Conservation (phyloP, 2,113 vertebrate genomes). For the Dipodomys spectabilis region DNA sequence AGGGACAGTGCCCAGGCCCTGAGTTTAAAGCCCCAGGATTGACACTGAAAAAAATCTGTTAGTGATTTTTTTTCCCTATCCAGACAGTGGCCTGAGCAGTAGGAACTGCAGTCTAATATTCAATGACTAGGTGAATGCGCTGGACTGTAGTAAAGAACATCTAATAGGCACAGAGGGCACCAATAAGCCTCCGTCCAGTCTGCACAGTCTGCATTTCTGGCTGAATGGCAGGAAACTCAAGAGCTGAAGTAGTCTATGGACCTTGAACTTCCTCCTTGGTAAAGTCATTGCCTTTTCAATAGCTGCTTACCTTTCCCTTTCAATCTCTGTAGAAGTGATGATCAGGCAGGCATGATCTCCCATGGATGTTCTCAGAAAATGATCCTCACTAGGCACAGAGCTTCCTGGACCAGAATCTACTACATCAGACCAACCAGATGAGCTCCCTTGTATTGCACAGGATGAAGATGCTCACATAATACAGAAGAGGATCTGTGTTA, state of each 20-base stretch:
- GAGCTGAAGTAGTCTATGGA: background rate
- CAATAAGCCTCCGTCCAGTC: background rate
- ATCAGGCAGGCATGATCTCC: background rate
- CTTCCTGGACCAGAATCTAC: background rate
- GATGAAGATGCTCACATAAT: background rate
- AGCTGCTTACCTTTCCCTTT: background rate
- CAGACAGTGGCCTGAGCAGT: background rate
- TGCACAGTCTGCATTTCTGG: too few species aligned
- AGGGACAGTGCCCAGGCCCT: too few species aligned
- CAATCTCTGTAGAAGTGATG: background rate
- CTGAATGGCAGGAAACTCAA: conserved; percentile 8
- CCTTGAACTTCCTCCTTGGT: conserved; percentile 14
- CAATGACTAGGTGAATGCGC: background rate
- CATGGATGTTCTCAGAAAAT: background rate
- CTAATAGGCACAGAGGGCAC: background rate
- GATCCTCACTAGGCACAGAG: background rate
- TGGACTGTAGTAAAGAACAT: background rate
- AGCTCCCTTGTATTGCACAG: background rate
- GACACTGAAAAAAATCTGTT: too few species aligned
- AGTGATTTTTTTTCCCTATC: conserved; percentile 18
- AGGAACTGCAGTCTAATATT: background rate
- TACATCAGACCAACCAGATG: background rate
- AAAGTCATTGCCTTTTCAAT: background rate
- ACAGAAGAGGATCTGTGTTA: background rate
- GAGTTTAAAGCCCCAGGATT: too few species aligned